phyloP scores from a whole-genome alignment of 35 echinoderm and acorn worm species.

The Heliocidaris tuberculata region DNA sequence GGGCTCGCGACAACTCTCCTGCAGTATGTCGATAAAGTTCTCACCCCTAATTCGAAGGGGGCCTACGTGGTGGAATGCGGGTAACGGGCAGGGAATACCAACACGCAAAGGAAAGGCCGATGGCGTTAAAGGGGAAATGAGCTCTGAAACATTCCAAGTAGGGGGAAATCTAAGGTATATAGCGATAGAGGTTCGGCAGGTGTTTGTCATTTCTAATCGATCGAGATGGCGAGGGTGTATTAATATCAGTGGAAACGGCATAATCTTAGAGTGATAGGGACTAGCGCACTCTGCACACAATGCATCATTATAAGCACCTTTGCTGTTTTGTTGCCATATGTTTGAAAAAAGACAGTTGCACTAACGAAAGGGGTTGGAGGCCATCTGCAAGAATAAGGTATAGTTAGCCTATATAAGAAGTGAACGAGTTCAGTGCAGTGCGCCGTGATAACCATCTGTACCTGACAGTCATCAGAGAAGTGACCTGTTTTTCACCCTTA shows the following conservation, averaged over 20 bases:
- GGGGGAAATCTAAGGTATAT: neutral
- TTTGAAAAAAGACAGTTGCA: neutral
- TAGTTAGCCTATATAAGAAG: neutral
- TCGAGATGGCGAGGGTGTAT: neutral
- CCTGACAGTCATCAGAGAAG: neutral
- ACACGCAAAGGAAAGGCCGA: neutral
- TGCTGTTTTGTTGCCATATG: neutral
- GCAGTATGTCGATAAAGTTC: neutral
- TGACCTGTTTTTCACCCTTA: neutral
- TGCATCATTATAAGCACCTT: neutral
- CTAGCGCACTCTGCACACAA: neutral
- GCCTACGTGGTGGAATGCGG: conserved; percentile 27
- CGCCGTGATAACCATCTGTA: neutral
- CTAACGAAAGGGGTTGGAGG: too few species aligned
- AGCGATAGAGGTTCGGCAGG: neutral
- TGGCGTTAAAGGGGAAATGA: neutral
- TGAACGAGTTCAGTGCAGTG: neutral
- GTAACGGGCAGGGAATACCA: neutral
- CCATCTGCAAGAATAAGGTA: neutral
- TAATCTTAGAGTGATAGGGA: neutral
- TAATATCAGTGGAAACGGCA: neutral
- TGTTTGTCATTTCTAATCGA: conserved; percentile 6
- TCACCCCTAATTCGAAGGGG: neutral
- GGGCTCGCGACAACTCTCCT: neutral
- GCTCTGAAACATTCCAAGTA: neutral